Evolutionary conservation across 1,140 invertebrate genomes (phyloP).

Genomic region (Globodera rostochiensis): DNA sequence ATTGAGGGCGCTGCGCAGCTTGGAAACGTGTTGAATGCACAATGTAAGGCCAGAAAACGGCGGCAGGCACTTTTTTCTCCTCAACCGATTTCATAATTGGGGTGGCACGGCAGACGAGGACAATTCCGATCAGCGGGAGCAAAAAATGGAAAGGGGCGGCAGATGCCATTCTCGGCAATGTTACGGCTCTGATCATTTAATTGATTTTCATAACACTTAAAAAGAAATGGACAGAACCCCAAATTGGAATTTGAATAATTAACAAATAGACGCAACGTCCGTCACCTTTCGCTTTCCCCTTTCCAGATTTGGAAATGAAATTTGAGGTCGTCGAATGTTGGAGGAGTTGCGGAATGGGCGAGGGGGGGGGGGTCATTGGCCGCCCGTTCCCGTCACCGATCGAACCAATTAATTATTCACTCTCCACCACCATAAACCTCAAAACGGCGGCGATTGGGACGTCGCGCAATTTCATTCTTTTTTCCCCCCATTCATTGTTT

Average conservation of each 20-base stretch:
- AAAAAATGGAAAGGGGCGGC: background rate
- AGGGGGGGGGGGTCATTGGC: too few relatives aligned
- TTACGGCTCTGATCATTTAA: background rate
- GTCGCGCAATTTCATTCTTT: too few relatives aligned
- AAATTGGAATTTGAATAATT: background rate
- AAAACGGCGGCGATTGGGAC: too few relatives aligned
- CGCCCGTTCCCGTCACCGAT: too few relatives aligned
- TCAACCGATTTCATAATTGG: background rate
- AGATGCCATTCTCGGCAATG: background rate
- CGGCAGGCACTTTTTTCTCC: background rate
- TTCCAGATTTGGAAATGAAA: too few relatives aligned
- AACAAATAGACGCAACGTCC: too few relatives aligned
- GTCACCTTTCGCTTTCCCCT: too few relatives aligned
- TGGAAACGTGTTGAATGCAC: background rate
- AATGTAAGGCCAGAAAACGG: constrained; percentile 3
- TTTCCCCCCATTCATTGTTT: too few relatives aligned
- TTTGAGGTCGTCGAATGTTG: too few relatives aligned
- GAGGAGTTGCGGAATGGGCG: too few relatives aligned
- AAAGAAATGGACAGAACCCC: background rate
- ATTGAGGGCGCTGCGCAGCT: background rate
- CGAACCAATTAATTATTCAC: too few relatives aligned
- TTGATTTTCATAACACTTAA: background rate
- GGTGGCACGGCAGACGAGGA: background rate
- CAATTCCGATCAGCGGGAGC: background rate
- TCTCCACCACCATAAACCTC: too few relatives aligned